Base-by-base conservation (phyloP, 2,113 vertebrate species). In the Salvator merianae region DNA sequence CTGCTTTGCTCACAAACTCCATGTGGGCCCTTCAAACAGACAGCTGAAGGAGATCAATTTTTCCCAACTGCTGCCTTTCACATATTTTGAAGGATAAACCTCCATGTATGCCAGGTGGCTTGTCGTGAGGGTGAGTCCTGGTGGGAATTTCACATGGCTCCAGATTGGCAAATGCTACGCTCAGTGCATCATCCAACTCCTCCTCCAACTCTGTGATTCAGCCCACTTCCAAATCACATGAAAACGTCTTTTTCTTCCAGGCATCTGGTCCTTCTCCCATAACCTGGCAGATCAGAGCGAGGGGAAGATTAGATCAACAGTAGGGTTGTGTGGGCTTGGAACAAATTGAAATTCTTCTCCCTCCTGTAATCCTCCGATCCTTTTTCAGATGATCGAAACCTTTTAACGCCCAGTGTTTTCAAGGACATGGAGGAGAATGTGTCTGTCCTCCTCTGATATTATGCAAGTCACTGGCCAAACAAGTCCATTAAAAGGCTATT, bases 211-310 rank as follows among this genome's bases (percentile, higher is more conserved):
- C 32, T 9, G 9, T 38, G 38, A 47, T 14, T 79, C 69, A 76
- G 6, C 7, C 75, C 22, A 5, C 30, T 22, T 81, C 18, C 38
- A 1, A 30, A 43, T 63, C 81, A 74, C 70, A 1, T 43, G 55
- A n/a, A 82, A 40, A 63, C 30, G 24, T 1, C 32, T 55, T 32
- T 38, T 30, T 73, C 70, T 12, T 3, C 0, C 1, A 62, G 38
- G 28, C 81, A 82, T 53, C 36, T 73, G 81, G 26, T 43, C 16
- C 3, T n/a, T 43, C 81, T 63, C 70, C 81, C 70, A 82, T 70
- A n/a, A n/a, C 36, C 70, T 82, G 80, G 70, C 81, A 82, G 9
- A 10, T 22, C 3, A 10, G 7, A 73, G 55, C 36, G 7, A 28
- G 26, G 1, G 18, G 36, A 32, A 43, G 32, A 34, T 47, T 4